These are phyloP conservation scores for Drosophila nigritarsus DNA, from an alignment of 2,888 invertebrate species.

Conservation along the genomic window DNA sequence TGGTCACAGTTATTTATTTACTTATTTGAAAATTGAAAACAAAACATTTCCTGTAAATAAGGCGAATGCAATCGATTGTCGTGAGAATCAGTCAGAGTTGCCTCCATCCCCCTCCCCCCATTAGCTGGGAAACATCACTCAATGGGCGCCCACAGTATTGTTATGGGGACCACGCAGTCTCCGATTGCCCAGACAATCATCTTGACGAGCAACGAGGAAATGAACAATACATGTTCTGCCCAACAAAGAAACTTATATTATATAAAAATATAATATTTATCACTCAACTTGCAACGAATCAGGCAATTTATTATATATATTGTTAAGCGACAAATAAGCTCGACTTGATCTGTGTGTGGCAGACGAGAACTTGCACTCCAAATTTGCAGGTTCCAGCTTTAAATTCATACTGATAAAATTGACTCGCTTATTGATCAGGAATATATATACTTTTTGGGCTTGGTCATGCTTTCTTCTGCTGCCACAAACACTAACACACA, in stretches of 20 bases:
- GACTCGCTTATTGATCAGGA: background rate
- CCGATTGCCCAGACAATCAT: constrained; percentile 22
- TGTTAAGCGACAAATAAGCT: background rate
- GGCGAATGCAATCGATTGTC: constrained; percentile 14
- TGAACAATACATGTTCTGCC: background rate
- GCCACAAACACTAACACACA: background rate
- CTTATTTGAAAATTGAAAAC: constrained; percentile 3
- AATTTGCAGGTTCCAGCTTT: background rate
- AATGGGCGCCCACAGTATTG: background rate
- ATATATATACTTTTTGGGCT: background rate
- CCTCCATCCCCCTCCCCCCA: background rate
- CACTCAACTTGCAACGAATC: background rate
- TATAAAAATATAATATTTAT: background rate
- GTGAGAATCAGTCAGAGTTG: background rate
- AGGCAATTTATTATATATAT: background rate
- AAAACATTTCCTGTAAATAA: constrained; percentile 49
- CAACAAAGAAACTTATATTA: background rate
- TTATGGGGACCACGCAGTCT: constrained; percentile 10
- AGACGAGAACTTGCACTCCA: background rate
- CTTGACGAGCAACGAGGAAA: constrained; percentile 17
- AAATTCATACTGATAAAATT: background rate
- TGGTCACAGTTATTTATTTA: constrained; percentile 13
- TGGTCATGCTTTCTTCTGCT: background rate
- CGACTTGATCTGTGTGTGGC: background rate
- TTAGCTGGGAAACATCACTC: constrained; percentile 3